Evolutionary conservation across 2,888 invertebrate species (phyloP), one percentile per base, ranked within the genome.

Genomic region (Clitarchus hookeri): DNA sequence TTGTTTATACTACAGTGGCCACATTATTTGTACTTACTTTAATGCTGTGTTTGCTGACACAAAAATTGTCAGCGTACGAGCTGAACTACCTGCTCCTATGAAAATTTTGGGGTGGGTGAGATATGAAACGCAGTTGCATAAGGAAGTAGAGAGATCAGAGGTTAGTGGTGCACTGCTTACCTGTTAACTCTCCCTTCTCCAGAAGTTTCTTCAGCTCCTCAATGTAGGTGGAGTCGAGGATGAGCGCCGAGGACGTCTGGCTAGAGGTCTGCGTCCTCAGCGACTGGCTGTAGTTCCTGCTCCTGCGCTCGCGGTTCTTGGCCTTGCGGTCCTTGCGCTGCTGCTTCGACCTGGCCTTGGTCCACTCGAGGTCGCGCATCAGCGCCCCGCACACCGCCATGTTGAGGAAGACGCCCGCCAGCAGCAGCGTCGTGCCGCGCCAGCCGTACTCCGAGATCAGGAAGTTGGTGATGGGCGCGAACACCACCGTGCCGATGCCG

Each of bases 401-500:
- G 91, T 97, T 96, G 54, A 97, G 92, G 90, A 97, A 96, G 85
- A 96, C 91, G 0, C 96, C 97, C 26, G 96, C 96, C 83, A 97
- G 91, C 86, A 97, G 95, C n/a, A 97, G 91, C 0, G 96, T 96
- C 16, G 97, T 96, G 0, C 96, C 97, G 82, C 96, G 93, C 97
- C 97, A 97, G 0, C 96, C 96, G 91, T 96, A 97, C 90, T 96
- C 95, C 83, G 94, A 94, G 27, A 97, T 92, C 53, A 97, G 93
- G 88, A 94, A 92, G 90, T 96, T 95, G 26, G 95, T 96, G 86
- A 97, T 91, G 0, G 97, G 97, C 13, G 97, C 96, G 90, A 97
- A 97, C 86, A 97, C 93, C 91, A 97, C 97, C 0, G 97, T 97
- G 8, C 97, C 97, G 87, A 97, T 96, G 27, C 97, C 97, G 89